Percentiles rank a stretch among this genome's conserved stretches.
These are phyloP conservation scores for Lasioglossum marginatum DNA, from an alignment of 2,888 invertebrate species.

Conservation along the genomic window DNA sequence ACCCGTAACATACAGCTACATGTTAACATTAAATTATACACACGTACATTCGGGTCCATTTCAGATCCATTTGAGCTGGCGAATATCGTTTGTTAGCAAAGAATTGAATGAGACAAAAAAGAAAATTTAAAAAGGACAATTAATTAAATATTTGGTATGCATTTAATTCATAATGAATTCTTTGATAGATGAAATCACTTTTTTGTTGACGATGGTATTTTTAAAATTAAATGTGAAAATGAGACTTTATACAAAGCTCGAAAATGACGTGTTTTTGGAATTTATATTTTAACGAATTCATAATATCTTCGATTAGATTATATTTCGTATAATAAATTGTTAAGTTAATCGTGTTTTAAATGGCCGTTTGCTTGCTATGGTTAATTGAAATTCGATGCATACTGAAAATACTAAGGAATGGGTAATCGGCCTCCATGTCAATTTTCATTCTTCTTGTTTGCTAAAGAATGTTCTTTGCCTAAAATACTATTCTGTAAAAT, in stretches of 20 bases:
- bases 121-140: neutral
- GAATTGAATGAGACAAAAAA: neutral
- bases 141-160: neutral
- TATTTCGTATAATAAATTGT: constrained; percentile 4
- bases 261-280: neutral
- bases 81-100: neutral
- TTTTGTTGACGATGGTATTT: neutral
- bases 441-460: neutral
- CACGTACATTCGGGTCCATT: constrained; percentile 77
- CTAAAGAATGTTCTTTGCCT: neutral
- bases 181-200: neutral
- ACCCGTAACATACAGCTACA: constrained; percentile 81
- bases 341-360: constrained; percentile 7
- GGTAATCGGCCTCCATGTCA: neutral
- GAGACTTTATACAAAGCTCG: neutral
- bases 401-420: neutral
- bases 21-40: constrained; percentile 78
- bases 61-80: neutral
- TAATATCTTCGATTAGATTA: neutral
- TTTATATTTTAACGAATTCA: neutral
- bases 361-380: neutral
- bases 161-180: neutral
- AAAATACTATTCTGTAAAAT: neutral
- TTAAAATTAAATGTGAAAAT: neutral
- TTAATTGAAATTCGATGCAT: neutral